Percentiles rank a stretch among this genome's conserved stretches.
Evolutionary conservation across 2,797 vertebrate genomes (phyloP).

Genomic region (Girardinus metallicus): DNA sequence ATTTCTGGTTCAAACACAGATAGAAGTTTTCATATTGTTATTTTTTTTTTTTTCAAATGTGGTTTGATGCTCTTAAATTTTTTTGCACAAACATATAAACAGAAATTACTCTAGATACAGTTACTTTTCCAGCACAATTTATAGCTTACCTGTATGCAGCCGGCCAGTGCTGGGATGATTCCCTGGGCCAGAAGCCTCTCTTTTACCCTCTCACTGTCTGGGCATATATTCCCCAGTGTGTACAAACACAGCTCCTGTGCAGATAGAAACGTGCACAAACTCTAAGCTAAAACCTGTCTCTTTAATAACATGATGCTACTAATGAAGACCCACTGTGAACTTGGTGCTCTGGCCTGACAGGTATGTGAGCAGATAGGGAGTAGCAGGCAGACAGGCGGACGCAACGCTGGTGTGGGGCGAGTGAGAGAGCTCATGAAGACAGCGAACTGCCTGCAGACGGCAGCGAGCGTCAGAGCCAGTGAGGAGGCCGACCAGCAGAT

Average conservation of each 20-base stretch:
- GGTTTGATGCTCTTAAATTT: neutral
- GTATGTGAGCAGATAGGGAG: constrained; percentile 96
- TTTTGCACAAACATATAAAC: neutral
- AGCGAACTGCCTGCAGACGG: constrained; percentile 88
- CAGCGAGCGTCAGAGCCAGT: constrained; percentile 85
- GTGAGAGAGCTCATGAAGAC: constrained; percentile 93
- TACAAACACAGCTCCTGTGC: constrained; percentile 94
- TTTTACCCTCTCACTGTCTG: constrained; percentile 85
- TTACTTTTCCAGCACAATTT: neutral
- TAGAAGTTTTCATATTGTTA: too few species aligned
- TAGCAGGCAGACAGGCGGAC: constrained; percentile 87
- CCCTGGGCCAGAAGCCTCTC: constrained; percentile 92
- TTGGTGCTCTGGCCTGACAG: constrained; percentile 89
- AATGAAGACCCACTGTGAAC: constrained; percentile 84
- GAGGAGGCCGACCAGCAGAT: constrained; percentile 85
- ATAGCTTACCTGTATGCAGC: constrained; percentile 87
- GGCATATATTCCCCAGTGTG: constrained; percentile 91
- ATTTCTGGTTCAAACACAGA: neutral
- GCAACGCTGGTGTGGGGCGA: constrained; percentile 82
- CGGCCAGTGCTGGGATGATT: constrained; percentile 86
- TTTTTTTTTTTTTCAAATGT: neutral
- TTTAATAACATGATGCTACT: neutral
- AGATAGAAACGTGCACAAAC: constrained; percentile 11
- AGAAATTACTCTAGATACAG: neutral
- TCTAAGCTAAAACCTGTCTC: neutral